phyloP scores from a whole-genome alignment of 2,888 invertebrate genomes.

The Oscheius sp. region DNA sequence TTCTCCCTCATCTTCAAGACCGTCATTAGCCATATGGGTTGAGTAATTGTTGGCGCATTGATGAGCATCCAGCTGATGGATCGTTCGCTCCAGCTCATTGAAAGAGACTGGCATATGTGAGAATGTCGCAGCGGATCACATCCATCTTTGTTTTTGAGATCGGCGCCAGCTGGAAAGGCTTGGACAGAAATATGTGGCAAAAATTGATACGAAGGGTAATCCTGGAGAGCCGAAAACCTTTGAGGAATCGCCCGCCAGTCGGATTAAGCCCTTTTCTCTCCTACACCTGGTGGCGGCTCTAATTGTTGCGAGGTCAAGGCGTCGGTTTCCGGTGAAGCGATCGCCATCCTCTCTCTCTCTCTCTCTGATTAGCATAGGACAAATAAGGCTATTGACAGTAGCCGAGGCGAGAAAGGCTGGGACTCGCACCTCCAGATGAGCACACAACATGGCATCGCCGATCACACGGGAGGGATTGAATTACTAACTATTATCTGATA shows the following conservation, averaged over 20 bases:
- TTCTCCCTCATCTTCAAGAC: conserved; percentile 4
- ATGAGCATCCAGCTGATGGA: conserved; percentile 16
- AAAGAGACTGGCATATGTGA: too few relatives aligned
- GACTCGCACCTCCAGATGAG: too few relatives aligned
- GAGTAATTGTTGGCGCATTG: conserved; percentile 25
- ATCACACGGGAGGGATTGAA: too few relatives aligned
- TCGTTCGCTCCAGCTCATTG: neutral
- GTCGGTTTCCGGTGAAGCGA: too few relatives aligned
- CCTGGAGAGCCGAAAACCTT: neutral
- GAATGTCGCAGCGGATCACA: too few relatives aligned
- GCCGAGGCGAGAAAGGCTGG: too few relatives aligned
- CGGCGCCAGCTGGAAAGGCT: neutral
- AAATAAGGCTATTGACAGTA: conserved; percentile 3
- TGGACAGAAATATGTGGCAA: neutral
- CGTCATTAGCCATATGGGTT: conserved; percentile 28
- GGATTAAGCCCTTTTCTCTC: neutral
- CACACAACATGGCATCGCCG: too few relatives aligned
- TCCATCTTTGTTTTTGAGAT: neutral
- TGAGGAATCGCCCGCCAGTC: neutral
- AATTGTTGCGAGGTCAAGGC: too few relatives aligned
- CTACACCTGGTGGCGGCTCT: too few relatives aligned
- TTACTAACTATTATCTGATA: too few relatives aligned
- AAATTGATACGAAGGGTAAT: neutral
- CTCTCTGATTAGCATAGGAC: too few relatives aligned
- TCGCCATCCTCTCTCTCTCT: too few relatives aligned